Conservation (phyloP, 2,797 vertebrate genomes). For the Sebastes steindachneri region DNA sequence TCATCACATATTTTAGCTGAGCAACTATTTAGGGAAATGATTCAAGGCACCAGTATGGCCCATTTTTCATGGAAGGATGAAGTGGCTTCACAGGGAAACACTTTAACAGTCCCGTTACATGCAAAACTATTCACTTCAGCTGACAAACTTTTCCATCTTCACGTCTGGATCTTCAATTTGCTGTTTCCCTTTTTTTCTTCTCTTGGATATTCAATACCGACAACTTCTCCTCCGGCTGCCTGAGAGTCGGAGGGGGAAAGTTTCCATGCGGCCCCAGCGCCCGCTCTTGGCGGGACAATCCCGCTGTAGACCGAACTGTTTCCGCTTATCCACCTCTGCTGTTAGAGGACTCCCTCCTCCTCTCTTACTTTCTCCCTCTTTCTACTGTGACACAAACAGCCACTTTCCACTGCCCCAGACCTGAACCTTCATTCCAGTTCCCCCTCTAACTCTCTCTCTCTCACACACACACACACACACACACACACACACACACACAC, state of each 20-base stretch:
- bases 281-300: constrained; percentile 71
- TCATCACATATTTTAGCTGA: neutral
- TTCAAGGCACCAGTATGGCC: constrained; percentile 18
- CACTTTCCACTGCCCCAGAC: constrained; percentile 70
- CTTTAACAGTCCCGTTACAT: constrained; percentile 61
- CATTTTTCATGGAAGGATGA: constrained; percentile 32
- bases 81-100: constrained; percentile 58
- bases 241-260: constrained; percentile 69
- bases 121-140: constrained; percentile 72
- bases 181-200: constrained; percentile 73
- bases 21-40: neutral
- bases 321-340: constrained; percentile 67
- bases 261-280: constrained; percentile 79
- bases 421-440: constrained; percentile 55
- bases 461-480: neutral
- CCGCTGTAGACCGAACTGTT: constrained; percentile 66
- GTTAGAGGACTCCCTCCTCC: constrained; percentile 43
- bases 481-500: neutral
- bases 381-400: constrained; percentile 53
- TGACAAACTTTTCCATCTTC: constrained; percentile 81
- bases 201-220: constrained; percentile 80
- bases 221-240: constrained; percentile 59
- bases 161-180: constrained; percentile 84
- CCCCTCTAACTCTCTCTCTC: neutral
- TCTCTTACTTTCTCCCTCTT: constrained; percentile 43